These are phyloP conservation scores for Epinotia demarniana DNA, from an alignment of 2,888 invertebrate genomes.

Conservation along the genomic window DNA sequence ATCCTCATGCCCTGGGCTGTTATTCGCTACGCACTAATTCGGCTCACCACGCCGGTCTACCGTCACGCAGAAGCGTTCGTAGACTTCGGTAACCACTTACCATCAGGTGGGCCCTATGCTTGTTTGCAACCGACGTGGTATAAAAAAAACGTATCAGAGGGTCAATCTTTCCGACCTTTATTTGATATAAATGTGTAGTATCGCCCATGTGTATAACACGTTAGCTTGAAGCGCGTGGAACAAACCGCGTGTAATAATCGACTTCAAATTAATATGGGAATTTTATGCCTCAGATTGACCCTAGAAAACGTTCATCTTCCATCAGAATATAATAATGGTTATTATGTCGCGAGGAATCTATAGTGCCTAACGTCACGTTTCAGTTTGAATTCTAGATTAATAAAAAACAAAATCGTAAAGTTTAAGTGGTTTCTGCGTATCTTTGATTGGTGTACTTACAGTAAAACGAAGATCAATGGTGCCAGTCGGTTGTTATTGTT, in stretches of 20 bases:
- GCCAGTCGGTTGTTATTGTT: neutral
- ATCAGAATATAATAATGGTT: conserved; percentile 20
- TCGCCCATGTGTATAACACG: neutral
- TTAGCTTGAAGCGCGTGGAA: neutral
- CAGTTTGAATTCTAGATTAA: neutral
- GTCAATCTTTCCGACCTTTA: no score
- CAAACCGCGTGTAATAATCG: neutral
- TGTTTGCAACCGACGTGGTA: no score
- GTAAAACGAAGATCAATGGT: neutral
- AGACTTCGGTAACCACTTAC: no score
- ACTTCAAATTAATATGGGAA: neutral
- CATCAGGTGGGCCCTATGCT: no score
- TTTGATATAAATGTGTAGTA: no score
- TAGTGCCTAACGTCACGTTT: neutral
- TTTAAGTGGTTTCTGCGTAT: neutral
- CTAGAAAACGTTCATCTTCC: conserved; percentile 16
- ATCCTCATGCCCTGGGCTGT: no score
- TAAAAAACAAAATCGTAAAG: neutral
- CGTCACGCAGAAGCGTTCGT: no score
- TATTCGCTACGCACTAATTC: no score
- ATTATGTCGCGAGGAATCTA: neutral
- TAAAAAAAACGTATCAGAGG: no score
- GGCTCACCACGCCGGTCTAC: no score
- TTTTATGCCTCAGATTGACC: neutral
- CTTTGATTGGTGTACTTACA: neutral